These are phyloP conservation scores for Astropecten irregularis DNA, from an alignment of 53 echinoderm and acorn worm genomes.

Conservation along the genomic window DNA sequence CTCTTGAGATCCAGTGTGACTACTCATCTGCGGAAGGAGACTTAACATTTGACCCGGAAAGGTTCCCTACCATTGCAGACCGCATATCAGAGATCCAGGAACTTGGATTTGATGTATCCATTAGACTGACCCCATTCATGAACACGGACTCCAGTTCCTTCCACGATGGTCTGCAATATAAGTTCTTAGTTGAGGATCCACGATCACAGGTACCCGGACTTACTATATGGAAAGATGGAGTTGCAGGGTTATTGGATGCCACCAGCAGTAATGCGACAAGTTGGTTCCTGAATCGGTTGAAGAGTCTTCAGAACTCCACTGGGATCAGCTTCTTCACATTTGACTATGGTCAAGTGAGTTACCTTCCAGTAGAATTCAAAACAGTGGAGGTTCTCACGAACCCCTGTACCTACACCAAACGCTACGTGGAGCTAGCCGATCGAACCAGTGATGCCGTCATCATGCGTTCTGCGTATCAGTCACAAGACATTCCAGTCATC, in stretches of 20 bases:
- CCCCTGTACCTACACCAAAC: constrained; percentile 76
- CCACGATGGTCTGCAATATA: constrained; percentile 55
- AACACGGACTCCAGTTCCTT: constrained; percentile 78
- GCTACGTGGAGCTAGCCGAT: constrained; percentile 66
- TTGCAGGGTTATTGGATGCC: constrained; percentile 78
- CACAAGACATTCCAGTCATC: constrained; percentile 70
- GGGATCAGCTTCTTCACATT: constrained; percentile 80
- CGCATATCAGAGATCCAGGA: constrained; percentile 46
- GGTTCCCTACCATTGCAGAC: constrained; percentile 61
- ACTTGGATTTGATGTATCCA: constrained; percentile 56
- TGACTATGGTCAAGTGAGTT: constrained; percentile 91
- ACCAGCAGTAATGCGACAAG: constrained; percentile 60
- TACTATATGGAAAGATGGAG: constrained; percentile 72
- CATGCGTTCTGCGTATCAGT: constrained; percentile 71
- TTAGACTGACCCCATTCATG: constrained; percentile 74
- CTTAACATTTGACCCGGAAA: constrained; percentile 67
- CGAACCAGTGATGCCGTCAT: constrained; percentile 46
- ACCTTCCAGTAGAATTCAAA: constrained; percentile 84
- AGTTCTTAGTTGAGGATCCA: constrained; percentile 76
- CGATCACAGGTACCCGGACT: constrained; percentile 83
- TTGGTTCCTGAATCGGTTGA: constrained; percentile 69
- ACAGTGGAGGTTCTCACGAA: constrained; percentile 56
- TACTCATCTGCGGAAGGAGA: constrained; percentile 73
- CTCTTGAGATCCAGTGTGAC: constrained; percentile 73
- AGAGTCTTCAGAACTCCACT: constrained; percentile 32